Base-by-base conservation (phyloP, 1,140 invertebrate genomes). In the Vanessa atalanta region DNA sequence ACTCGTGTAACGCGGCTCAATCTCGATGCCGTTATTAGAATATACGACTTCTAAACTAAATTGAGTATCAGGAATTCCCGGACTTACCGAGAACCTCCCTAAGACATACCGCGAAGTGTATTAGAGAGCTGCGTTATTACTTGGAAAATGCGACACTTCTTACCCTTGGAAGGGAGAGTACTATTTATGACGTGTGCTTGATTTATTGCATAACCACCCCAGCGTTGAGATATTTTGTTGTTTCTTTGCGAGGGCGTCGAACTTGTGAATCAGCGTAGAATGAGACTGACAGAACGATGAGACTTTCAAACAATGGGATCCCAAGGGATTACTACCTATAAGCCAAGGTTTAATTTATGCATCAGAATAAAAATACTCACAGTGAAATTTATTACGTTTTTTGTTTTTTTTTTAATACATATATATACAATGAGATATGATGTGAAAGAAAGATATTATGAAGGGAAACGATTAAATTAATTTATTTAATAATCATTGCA, bases 101-200 rank as follows among this genome's bases (percentile, higher is more conserved):
- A 79, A 76, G 73, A 77, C 77, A 79, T 77, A 78, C 76, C 76
- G 75, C 75, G 73, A 74, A 89, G 79, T 90, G 82, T 86, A 88
- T 90, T 88, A 90, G 78, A 82, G 70, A 70, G 76, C 78, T 78
- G 76, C 81, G 82, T 86, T 89, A 90, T 90, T 88, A 88, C 79
- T 89, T 84, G 88, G 88, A 90, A 90, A 90, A 90, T 87, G 87
- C 82, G 86, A 89, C 86, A 88, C 87, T 89, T 88, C 87, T 88
- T 88, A 88, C 85, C 86, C 87, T 79, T 76, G 69, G 82, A 83
- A 79, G 85, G 84, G 86, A 81, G 82, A 73, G 72, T 65, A 71
- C 80, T 88, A 90, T 90, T 90, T 90, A 90, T 88, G 88, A 89
- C 87, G 80, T 90, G 60, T 74, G 64, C 77, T 88, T 89, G 87